Evolutionary conservation across 2,797 vertebrate species (phyloP).

Genomic region (Clangula hyemalis): DNA sequence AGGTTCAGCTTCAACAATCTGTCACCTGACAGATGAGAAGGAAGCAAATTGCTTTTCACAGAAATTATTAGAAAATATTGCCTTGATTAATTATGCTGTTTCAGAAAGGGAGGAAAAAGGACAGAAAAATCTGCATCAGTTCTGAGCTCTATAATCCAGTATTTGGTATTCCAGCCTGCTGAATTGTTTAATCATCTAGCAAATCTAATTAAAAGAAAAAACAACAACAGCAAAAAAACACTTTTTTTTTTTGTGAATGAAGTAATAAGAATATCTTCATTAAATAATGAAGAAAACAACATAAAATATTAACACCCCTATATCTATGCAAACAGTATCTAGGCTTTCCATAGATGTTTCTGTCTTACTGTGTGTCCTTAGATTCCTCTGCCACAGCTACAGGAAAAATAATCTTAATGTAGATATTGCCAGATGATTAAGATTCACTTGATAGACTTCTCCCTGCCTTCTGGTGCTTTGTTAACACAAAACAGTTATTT

Average conservation of each 20-base stretch:
- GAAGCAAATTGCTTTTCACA: slow-evolving; percentile 67
- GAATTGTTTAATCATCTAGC: background rate
- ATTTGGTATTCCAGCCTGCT: background rate
- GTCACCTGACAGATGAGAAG: slow-evolving; percentile 65
- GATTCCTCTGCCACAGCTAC: background rate
- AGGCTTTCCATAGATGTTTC: background rate
- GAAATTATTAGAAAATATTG: slow-evolving; percentile 67
- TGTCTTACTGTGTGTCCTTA: background rate
- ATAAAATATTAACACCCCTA: background rate
- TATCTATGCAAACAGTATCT: background rate
- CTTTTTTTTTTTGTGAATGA: background rate
- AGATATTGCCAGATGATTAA: slow-evolving; percentile 9
- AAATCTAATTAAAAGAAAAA: background rate
- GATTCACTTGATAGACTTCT: background rate
- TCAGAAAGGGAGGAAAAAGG: slow-evolving; percentile 38
- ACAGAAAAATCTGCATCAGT: background rate
- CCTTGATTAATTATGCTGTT: slow-evolving; percentile 67
- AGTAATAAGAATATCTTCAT: background rate
- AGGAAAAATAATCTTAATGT: background rate
- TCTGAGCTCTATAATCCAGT: background rate
- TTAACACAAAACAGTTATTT: background rate
- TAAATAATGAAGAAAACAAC: background rate
- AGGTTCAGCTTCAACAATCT: slow-evolving; percentile 68
- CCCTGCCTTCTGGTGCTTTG: background rate
- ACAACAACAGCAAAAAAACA: background rate